A percentile compares a stretch with the other conserved stretches of the same genome.
These are phyloP conservation scores for Sturnira hondurensis DNA, from an alignment of 2,113 vertebrate species.

Conservation along the genomic window DNA sequence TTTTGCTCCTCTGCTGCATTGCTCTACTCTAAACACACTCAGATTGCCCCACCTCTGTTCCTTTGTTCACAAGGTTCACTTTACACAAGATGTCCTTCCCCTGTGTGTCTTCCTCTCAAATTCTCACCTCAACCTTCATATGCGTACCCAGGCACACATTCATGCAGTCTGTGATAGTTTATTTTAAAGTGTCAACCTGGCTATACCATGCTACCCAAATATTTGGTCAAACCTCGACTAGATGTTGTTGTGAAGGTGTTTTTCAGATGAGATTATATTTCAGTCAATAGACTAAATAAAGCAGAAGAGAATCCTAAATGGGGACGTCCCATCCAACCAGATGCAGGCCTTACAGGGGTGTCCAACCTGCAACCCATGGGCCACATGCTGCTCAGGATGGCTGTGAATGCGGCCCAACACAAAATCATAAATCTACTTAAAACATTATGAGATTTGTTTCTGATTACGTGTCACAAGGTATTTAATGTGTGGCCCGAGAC, in stretches of 20 bases:
- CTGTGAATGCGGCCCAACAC: too few species aligned
- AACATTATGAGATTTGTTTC: too few species aligned
- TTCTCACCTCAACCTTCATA: neutral
- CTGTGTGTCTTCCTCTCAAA: neutral
- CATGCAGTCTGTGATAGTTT: neutral
- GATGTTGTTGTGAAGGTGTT: neutral
- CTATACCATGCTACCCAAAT: neutral
- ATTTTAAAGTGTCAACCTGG: neutral
- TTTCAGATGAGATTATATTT: neutral
- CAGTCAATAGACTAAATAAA: neutral
- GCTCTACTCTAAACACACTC: neutral
- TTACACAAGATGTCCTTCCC: neutral
- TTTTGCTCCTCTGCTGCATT: neutral
- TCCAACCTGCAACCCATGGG: too few species aligned
- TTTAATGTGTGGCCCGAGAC: too few species aligned
- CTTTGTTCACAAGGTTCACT: neutral
- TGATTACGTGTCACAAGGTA: too few species aligned
- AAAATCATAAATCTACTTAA: too few species aligned
- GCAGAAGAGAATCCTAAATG: neutral
- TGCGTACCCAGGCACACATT: neutral
- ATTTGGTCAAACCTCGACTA: neutral
- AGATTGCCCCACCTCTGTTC: neutral
- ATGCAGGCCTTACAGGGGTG: neutral
- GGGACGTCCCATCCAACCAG: neutral
- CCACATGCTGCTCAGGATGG: too few species aligned